Evolutionary conservation across 2,888 invertebrate genomes (phyloP).

Genomic region (Ommatoiulus sabulosus): DNA sequence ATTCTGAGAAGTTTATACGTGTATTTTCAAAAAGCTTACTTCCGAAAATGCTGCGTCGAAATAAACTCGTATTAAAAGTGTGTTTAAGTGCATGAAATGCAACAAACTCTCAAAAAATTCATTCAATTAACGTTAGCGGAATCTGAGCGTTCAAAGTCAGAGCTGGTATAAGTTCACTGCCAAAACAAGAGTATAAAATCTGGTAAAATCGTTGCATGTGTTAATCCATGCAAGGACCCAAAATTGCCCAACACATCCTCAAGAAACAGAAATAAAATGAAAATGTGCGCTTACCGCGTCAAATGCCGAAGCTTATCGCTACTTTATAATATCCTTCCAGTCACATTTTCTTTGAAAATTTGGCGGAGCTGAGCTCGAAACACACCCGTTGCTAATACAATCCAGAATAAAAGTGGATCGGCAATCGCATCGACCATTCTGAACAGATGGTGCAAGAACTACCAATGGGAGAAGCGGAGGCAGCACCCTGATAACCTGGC

Average conservation of each 20-base stretch:
- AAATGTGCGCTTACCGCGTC: not conserved
- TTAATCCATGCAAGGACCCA: not conserved
- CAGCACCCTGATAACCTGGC: not conserved
- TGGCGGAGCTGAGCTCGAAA: not conserved
- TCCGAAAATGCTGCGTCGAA: too few species aligned
- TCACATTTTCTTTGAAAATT: slow-evolving; percentile 29
- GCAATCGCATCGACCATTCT: slow-evolving; percentile 19
- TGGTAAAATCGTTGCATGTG: not conserved
- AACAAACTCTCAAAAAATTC: too few species aligned
- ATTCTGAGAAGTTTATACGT: too few species aligned
- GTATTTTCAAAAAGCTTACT: too few species aligned
- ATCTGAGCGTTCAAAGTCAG: too few species aligned
- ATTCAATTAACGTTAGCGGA: too few species aligned
- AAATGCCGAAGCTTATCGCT: not conserved
- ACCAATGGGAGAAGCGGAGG: not conserved
- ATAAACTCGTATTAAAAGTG: not conserved
- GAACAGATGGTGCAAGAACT: slow-evolving; percentile 12
- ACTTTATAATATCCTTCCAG: not conserved
- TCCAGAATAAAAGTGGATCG: slow-evolving; percentile 6
- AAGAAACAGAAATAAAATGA: not conserved
- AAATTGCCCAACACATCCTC: not conserved
- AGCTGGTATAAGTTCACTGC: too few species aligned
- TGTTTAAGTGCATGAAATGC: too few species aligned
- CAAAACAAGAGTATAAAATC: not conserved
- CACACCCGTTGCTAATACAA: slow-evolving; percentile 25